Evolutionary conservation across 2,888 invertebrate species (phyloP).

Genomic region (Papilio protenor): DNA sequence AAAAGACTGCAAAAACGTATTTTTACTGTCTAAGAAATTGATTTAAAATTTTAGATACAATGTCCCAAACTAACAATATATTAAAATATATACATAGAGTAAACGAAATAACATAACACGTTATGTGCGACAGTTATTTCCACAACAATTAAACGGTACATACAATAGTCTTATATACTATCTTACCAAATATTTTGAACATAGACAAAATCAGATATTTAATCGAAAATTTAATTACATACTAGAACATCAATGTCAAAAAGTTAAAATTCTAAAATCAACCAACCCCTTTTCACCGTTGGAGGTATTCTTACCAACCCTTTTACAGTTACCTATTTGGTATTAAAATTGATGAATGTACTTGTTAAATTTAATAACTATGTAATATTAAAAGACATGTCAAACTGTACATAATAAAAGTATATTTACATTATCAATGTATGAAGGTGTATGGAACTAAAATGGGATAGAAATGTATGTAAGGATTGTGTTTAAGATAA

Average conservation of each 20-base stretch:
- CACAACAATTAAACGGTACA: background rate
- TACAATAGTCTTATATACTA: slow-evolving; percentile 23
- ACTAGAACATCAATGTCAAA: slow-evolving; percentile 4
- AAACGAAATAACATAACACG: background rate
- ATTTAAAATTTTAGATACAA: slow-evolving; percentile 9
- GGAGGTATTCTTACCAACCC: no score
- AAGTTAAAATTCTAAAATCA: slow-evolving; percentile 13
- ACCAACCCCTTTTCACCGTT: background rate
- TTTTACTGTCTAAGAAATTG: background rate
- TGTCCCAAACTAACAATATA: background rate
- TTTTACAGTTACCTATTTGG: background rate
- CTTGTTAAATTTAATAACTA: slow-evolving; percentile 8
- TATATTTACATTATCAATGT: background rate
- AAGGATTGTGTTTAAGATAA: slow-evolving; percentile 16
- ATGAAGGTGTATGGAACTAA: background rate
- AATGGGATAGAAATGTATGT: slow-evolving; percentile 12
- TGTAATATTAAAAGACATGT: background rate
- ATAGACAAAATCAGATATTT: slow-evolving; percentile 17
- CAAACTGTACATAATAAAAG: slow-evolving; percentile 3
- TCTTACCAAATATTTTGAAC: slow-evolving; percentile 29
- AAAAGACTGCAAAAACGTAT: no score
- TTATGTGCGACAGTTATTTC: slow-evolving; percentile 13
- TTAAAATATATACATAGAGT: background rate
- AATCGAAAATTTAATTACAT: background rate
- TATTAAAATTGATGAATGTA: slow-evolving; percentile 1